A percentile compares a stretch with the other conserved stretches of the same genome.
phyloP scores from a whole-genome alignment of 1,140 invertebrate genomes.

The Dendroctonus valens region DNA sequence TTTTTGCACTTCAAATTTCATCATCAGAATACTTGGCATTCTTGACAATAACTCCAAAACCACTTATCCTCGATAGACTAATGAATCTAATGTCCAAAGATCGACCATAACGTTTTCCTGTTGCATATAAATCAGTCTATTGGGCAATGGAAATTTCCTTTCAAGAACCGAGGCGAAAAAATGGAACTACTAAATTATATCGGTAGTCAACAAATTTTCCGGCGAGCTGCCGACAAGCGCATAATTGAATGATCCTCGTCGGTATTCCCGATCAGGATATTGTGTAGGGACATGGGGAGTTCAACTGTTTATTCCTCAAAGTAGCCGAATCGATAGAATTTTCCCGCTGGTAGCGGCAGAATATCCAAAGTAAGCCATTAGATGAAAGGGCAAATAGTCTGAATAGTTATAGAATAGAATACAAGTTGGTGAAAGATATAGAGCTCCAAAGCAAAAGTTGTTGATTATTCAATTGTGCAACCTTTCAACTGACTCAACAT shows the following conservation, averaged over 20 bases:
- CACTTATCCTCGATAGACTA: neutral
- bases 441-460: no score
- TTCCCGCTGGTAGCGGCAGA: no score
- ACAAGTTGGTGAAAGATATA: no score
- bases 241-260: slow-evolving; percentile 43
- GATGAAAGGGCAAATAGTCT: no score
- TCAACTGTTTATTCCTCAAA: slow-evolving; percentile 38
- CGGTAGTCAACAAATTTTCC: slow-evolving; percentile 39
- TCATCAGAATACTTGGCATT: neutral
- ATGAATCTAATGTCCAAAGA: neutral
- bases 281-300: slow-evolving; percentile 41
- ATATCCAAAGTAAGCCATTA: no score
- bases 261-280: slow-evolving; percentile 39
- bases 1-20: neutral
- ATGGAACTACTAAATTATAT: slow-evolving; percentile 40
- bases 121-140: neutral
- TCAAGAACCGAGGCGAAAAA: slow-evolving; percentile 10
- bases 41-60: neutral
- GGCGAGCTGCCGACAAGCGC: slow-evolving; percentile 36
- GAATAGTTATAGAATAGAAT: no score
- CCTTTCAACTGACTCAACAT: no score
- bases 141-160: neutral
- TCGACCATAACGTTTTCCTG: neutral
- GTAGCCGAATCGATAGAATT: slow-evolving; percentile 20
- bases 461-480: no score